A percentile compares a stretch with the other conserved stretches of the same genome.
Conservation (phyloP, 1,140 invertebrate species). For the Musca vetustissima region DNA sequence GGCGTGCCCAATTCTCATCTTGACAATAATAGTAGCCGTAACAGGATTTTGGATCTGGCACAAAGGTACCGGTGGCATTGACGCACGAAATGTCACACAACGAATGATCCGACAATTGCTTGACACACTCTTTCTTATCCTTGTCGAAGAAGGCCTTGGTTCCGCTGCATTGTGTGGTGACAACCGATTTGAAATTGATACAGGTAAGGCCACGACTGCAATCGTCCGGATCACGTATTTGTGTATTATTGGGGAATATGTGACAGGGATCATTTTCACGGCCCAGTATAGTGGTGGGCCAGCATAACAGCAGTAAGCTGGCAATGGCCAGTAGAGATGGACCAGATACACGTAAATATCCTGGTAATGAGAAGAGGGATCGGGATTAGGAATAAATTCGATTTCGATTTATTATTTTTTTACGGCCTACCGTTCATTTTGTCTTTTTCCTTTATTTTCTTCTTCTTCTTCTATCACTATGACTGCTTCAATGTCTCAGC, state of each 20-base stretch:
- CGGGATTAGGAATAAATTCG: background rate
- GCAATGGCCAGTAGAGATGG: background rate
- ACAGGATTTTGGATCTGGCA: conserved; percentile 11
- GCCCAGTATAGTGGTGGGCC: background rate
- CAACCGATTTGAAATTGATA: background rate
- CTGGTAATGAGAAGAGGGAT: no score
- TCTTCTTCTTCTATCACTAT: no score
- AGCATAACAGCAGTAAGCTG: no score
- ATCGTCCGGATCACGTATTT: conserved; percentile 37
- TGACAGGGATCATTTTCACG: conserved; percentile 36
- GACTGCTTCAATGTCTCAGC: no score
- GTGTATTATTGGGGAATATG: conserved; percentile 34
- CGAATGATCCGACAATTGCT: background rate
- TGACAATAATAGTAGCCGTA: conserved; percentile 32
- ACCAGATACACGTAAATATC: background rate
- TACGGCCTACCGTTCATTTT: background rate
- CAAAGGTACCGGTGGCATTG: background rate
- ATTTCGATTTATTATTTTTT: background rate
- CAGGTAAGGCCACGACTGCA: conserved; percentile 37
- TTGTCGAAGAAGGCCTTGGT: conserved; percentile 4
- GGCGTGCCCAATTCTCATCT: background rate
- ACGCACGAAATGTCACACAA: background rate
- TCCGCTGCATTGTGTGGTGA: background rate
- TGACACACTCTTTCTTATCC: background rate
- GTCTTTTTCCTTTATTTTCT: no score